Percentiles rank a stretch among this genome's conserved stretches.
These are phyloP conservation scores for Cheilosia vernalis DNA, from an alignment of 2,888 invertebrate genomes.

Conservation along the genomic window DNA sequence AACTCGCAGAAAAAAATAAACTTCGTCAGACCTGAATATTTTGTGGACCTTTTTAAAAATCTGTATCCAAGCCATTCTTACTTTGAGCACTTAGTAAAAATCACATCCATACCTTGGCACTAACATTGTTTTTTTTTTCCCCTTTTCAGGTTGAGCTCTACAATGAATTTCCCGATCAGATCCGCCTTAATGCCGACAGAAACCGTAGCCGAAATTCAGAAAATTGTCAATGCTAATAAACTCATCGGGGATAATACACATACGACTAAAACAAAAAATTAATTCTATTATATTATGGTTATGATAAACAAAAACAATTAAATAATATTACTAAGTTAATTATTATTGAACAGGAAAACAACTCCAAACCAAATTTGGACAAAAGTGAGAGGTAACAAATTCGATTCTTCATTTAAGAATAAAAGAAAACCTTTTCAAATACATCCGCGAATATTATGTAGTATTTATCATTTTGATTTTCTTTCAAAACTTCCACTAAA, in stretches of 20 bases:
- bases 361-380: constrained; percentile 48
- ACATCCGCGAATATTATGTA: constrained; percentile 50
- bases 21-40: too few species aligned
- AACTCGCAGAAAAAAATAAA: too few species aligned
- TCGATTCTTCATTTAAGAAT: constrained; percentile 17
- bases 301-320: constrained; percentile 55
- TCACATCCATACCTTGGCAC: too few species aligned
- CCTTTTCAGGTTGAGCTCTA: constrained; percentile 90
- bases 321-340: constrained; percentile 67
- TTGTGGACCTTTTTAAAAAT: too few species aligned
- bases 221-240: constrained; percentile 89
- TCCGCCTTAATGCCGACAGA: constrained; percentile 91
- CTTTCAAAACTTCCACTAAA: constrained; percentile 14
- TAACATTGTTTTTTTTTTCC: not conserved
- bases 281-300: constrained; percentile 61
- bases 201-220: constrained; percentile 89
- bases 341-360: constrained; percentile 51
- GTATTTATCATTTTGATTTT: constrained; percentile 51
- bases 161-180: constrained; percentile 99
- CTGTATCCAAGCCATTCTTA: too few species aligned
- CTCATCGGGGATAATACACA: constrained; percentile 51
- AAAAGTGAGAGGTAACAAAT: constrained; percentile 33
- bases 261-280: constrained; percentile 64
- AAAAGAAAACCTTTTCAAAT: constrained; percentile 9
- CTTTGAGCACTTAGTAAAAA: too few species aligned